Evolutionary conservation across 1,140 invertebrate species (phyloP).

Genomic region (Pogonognathellus flavescens): DNA sequence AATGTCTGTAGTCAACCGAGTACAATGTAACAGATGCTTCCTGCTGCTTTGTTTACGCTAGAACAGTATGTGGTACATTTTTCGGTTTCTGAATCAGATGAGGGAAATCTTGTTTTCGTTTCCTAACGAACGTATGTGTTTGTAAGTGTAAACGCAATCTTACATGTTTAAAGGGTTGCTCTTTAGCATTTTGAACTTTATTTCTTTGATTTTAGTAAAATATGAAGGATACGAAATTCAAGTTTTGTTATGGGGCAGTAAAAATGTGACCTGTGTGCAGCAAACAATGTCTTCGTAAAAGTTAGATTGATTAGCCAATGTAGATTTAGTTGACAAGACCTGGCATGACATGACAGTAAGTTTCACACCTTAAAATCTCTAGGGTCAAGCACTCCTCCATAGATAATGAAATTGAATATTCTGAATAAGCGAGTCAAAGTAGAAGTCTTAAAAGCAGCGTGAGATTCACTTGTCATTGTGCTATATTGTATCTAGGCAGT

Average conservation of each 20-base stretch:
- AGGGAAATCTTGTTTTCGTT: conserved; percentile 36
- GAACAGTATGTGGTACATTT: conserved; percentile 37
- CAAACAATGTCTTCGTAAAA: conserved; percentile 35
- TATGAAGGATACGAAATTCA: conserved; percentile 9
- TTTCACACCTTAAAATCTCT: conserved; percentile 32
- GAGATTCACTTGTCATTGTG: not conserved
- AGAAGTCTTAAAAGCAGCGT: not conserved
- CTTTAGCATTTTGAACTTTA: not conserved
- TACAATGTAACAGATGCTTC: conserved; percentile 35
- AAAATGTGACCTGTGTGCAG: not conserved
- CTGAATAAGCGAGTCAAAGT: not conserved
- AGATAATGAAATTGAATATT: conserved; percentile 32
- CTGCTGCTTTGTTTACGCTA: conserved; percentile 45
- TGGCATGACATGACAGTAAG: conserved; percentile 41
- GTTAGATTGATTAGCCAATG: conserved; percentile 34
- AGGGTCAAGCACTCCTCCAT: conserved; percentile 20
- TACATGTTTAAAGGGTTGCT: not conserved
- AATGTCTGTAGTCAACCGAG: conserved; percentile 1
- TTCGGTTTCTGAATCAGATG: conserved; percentile 45
- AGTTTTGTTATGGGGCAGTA: not conserved
- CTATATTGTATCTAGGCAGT: not conserved
- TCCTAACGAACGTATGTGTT: conserved; percentile 15
- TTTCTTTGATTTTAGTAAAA: not conserved
- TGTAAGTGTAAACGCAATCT: not conserved
- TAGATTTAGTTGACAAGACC: conserved; percentile 34